Evolutionary conservation across 2,113 vertebrate genomes (phyloP), one percentile per base, ranked within the genome.

Genomic region (Gila orcuttii): DNA sequence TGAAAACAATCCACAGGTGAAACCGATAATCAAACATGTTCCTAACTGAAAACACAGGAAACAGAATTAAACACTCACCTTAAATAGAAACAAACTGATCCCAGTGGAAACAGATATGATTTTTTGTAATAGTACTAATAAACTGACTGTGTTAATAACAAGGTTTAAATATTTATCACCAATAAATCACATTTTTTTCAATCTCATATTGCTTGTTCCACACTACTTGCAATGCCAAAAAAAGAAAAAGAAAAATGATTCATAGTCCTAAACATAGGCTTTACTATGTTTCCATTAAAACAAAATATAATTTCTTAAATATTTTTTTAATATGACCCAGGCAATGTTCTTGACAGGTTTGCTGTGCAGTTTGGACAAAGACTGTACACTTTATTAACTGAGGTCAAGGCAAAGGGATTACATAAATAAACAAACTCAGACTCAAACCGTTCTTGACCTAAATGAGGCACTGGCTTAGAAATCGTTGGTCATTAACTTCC

Each of bases 321-420:
- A 1, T 2, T 42, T 47, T 17, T 75, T 47, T 47, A 77, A 8
- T 19, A 6, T 55, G 47, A 77, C 28, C 45, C 9, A 31, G 8
- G 52, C 28, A 77, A 31, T 52, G 9, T 28, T 77, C 47, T 33
- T 77, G 47, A 33, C 75, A 19, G 75, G 7, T 55, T 52, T 76
- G 17, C 28, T 11, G 50, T 47, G 71, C 28, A 33, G 19, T 9
- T 19, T 77, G 15, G 45, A 33, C 25, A 33, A 1, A 77, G 75
- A 12, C 75, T 77, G 25, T 12, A 17, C 50, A 77, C 17, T 55
- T 55, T 77, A 77, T 77, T 77, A 55, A 77, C 25, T 50, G 4
- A 77, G 75, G 75, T 55, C 75, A 77, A 33, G 50, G 50, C 75
- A 77, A 77, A 77, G 4, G 75, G n/a, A 50, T 47, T 74, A 77